These are phyloP conservation scores for Danio aesculapii DNA, from an alignment of 2,797 vertebrate genomes.

Conservation along the genomic window DNA sequence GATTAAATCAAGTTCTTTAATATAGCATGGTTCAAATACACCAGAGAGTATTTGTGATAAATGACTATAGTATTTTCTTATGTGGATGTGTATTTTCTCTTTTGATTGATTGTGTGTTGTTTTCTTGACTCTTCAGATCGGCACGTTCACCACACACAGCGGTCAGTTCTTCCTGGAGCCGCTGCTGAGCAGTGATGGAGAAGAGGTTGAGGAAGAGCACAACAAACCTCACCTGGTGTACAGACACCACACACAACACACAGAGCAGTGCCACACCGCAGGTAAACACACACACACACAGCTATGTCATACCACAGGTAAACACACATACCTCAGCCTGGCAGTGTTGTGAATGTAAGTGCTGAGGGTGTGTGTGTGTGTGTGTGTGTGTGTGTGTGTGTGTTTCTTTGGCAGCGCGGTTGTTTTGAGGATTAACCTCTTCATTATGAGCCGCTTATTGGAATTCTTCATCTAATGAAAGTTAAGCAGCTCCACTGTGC, in stretches of 20 bases:
- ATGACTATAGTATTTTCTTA: too few relatives aligned
- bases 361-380: conserved; percentile 46
- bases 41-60: too few relatives aligned
- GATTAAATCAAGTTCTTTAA: too few relatives aligned
- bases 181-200: conserved; percentile 82
- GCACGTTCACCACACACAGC: conserved; percentile 89
- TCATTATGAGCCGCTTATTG: conserved; percentile 64
- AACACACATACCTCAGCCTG: too few relatives aligned
- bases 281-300: conserved; percentile 75
- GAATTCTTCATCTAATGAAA: conserved; percentile 68
- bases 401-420: background rate
- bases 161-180: conserved; percentile 97
- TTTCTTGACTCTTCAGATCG: conserved; percentile 80
- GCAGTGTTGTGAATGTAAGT: background rate
- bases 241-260: conserved; percentile 79
- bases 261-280: conserved; percentile 85
- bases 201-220: conserved; percentile 88
- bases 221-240: conserved; percentile 97
- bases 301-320: too few relatives aligned
- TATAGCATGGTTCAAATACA: too few relatives aligned
- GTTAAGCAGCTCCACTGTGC: conserved; percentile 46
- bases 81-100: too few relatives aligned
- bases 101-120: conserved; percentile 18
- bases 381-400: conserved; percentile 32
- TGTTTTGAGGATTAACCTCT: conserved; percentile 63